A percentile compares a stretch with the other conserved stretches of the same genome.
These are phyloP conservation scores for Tachina fera DNA, from an alignment of 2,888 invertebrate genomes.

Conservation along the genomic window DNA sequence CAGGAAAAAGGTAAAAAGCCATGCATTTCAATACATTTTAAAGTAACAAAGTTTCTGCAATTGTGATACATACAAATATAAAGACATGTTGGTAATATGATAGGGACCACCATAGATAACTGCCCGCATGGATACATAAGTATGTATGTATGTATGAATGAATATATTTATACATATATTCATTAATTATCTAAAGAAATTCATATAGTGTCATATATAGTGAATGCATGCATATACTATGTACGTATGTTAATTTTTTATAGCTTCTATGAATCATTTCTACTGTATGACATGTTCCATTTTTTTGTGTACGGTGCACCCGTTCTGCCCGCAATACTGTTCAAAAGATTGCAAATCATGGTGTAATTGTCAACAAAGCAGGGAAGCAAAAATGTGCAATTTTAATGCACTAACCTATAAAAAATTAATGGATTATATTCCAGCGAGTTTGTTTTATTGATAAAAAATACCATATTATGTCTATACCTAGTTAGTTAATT, in stretches of 20 bases:
- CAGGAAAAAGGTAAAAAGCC: conserved; percentile 37
- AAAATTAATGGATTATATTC: not conserved
- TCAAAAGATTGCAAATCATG: conserved; percentile 45
- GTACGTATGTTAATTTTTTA: not conserved
- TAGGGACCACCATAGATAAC: not conserved
- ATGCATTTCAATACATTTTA: not conserved
- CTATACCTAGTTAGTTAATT: too few relatives aligned
- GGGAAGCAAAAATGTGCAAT: conserved; percentile 15
- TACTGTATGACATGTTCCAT: conserved; percentile 12
- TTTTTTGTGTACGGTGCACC: conserved; percentile 1
- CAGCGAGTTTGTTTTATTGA: too few relatives aligned
- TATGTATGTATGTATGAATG: not conserved
- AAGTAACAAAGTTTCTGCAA: not conserved
- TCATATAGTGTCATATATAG: not conserved
- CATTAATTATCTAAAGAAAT: not conserved
- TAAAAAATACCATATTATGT: too few relatives aligned
- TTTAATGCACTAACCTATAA: conserved; percentile 16
- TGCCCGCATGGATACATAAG: conserved; percentile 48
- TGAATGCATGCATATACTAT: not conserved
- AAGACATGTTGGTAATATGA: not conserved
- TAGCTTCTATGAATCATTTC: conserved; percentile 48
- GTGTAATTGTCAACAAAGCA: conserved; percentile 45
- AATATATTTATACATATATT: not conserved
- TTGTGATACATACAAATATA: not conserved
- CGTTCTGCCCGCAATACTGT: not conserved